These are phyloP conservation scores for Orthosia gracilis DNA, from an alignment of 2,888 invertebrate species.

Conservation along the genomic window DNA sequence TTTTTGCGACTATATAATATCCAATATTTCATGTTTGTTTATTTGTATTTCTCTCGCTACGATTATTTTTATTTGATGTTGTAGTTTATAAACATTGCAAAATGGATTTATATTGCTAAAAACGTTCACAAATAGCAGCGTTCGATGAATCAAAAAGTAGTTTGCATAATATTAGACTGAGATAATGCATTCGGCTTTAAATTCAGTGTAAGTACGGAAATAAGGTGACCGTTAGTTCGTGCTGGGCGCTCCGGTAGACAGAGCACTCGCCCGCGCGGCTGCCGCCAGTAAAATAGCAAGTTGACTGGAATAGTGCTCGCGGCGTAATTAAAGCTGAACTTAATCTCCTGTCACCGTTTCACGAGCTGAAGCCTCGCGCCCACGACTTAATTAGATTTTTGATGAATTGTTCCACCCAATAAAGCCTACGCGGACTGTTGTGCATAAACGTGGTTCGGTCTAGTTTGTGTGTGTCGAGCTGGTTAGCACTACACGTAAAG, in stretches of 20 bases:
- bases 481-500: neutral
- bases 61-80: conserved; percentile 2
- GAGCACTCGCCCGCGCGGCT: conserved; percentile 38
- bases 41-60: neutral
- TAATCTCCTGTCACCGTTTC: conserved; percentile 86
- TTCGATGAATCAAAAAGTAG: conserved; percentile 44
- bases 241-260: conserved; percentile 57
- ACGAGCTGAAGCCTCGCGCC: conserved; percentile 72
- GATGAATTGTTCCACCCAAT: conserved; percentile 78
- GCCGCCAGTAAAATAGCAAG: conserved; percentile 72
- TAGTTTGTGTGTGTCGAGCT: conserved; percentile 13
- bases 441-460: conserved; percentile 42
- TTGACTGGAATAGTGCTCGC: conserved; percentile 75
- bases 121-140: neutral
- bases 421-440: conserved; percentile 42
- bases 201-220: conserved; percentile 69
- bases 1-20: conserved; percentile 24
- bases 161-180: conserved; percentile 59
- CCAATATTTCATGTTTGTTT: conserved; percentile 27
- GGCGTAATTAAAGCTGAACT: conserved; percentile 86
- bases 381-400: conserved; percentile 84
- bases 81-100: neutral
- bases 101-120: neutral
- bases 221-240: conserved; percentile 67
- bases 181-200: conserved; percentile 68